These are phyloP conservation scores for Eulithis testata DNA, from an alignment of 2,888 invertebrate species.

Conservation along the genomic window DNA sequence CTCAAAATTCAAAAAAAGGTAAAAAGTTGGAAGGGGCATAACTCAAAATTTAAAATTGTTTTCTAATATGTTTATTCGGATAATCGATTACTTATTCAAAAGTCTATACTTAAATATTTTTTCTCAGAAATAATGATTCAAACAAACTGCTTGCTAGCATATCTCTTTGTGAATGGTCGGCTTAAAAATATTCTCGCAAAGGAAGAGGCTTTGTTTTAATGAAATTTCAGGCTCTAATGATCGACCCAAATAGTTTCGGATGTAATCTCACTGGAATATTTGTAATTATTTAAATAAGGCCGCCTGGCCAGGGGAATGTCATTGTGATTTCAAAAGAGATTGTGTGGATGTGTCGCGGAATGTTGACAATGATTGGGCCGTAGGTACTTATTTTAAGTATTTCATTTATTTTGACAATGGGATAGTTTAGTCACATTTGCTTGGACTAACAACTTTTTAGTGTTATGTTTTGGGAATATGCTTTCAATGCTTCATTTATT, in stretches of 20 bases:
- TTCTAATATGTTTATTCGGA: too few species aligned
- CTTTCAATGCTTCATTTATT: too few species aligned
- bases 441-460: not conserved
- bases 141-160: not conserved
- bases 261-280: constrained; percentile 29
- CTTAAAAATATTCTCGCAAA: constrained; percentile 28
- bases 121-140: not conserved
- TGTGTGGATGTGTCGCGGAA: constrained; percentile 9
- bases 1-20: too few species aligned
- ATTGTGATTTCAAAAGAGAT: constrained; percentile 21
- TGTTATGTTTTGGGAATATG: too few species aligned
- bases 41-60: not conserved
- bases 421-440: not conserved
- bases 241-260: constrained; percentile 33
- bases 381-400: constrained; percentile 17
- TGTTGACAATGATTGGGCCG: constrained; percentile 1
- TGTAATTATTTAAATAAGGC: constrained; percentile 33
- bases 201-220: constrained; percentile 35
- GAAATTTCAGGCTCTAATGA: constrained; percentile 37
- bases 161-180: constrained; percentile 2
- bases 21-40: not conserved
- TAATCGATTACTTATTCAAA: too few species aligned
- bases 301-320: constrained; percentile 18
- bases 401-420: constrained; percentile 19
- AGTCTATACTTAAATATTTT: too few species aligned